phyloP scores from a whole-genome alignment of 2,113 vertebrate genomes.

The Perca schrenkii region DNA sequence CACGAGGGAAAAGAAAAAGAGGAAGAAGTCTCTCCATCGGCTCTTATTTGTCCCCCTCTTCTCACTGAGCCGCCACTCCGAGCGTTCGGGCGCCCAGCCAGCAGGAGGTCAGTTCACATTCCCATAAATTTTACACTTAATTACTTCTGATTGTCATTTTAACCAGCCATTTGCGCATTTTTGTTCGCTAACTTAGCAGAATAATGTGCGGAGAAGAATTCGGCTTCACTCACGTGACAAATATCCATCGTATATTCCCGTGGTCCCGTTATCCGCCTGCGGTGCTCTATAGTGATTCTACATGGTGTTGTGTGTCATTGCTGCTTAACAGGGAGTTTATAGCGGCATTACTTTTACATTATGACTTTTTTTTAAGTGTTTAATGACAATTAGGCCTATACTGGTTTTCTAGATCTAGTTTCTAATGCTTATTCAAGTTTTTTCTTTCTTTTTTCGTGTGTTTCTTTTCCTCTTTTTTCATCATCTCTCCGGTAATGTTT shows the following conservation, averaged over 20 bases:
- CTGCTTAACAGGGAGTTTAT: not conserved
- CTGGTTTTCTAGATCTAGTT: not conserved
- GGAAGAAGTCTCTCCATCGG: constrained; percentile 31
- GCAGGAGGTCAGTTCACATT: constrained; percentile 58
- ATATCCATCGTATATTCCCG: rapidly evolving
- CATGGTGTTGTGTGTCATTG: not conserved
- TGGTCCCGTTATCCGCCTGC: not conserved
- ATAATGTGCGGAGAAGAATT: not conserved
- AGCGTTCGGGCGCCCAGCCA: constrained; percentile 26
- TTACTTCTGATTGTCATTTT: not conserved
- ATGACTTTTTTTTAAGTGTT: not conserved
- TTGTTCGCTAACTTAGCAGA: rapidly evolving
- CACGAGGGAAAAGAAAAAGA: not conserved
- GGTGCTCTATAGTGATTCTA: not conserved
- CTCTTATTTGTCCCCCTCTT: not conserved
- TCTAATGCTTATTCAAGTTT: not conserved
- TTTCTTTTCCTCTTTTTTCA: not conserved
- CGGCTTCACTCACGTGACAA: constrained; percentile 4
- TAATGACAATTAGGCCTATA: not conserved
- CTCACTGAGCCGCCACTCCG: constrained; percentile 9
- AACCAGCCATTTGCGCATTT: rapidly evolving
- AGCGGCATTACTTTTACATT: not conserved
- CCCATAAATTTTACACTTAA: not conserved
- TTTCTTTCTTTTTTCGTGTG: no score
- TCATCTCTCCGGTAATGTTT: not conserved